phyloP scores from a whole-genome alignment of 1,140 invertebrate genomes.

The Drosophila neocordata region DNA sequence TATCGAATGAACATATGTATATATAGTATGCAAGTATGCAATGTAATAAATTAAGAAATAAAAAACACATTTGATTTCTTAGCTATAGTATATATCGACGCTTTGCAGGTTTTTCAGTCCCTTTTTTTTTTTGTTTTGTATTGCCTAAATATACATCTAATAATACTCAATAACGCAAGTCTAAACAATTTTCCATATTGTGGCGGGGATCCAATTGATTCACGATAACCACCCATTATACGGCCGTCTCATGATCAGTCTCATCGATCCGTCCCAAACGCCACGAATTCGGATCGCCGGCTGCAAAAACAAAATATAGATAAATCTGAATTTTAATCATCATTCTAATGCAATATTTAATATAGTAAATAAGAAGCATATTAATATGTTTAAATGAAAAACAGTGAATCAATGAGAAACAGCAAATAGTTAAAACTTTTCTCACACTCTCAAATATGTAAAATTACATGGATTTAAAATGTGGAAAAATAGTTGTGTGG shows the following conservation, averaged over 20 bases:
- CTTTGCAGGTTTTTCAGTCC: slow-evolving; percentile 30
- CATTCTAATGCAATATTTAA: no score
- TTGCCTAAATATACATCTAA: slow-evolving; percentile 78
- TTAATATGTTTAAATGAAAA: no score
- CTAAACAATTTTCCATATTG: slow-evolving; percentile 55
- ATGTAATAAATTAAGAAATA: not conserved
- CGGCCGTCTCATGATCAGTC: slow-evolving; percentile 91
- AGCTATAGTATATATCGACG: slow-evolving; percentile 33
- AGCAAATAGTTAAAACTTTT: not conserved
- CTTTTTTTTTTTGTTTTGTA: slow-evolving; percentile 26
- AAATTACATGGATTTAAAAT: no score
- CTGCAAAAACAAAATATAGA: slow-evolving; percentile 83
- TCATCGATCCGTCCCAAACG: slow-evolving; percentile 91
- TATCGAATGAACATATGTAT: no score
- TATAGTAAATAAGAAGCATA: no score
- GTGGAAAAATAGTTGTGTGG: not conserved
- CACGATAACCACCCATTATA: slow-evolving; percentile 84
- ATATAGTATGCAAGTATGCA: no score
- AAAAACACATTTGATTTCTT: slow-evolving; percentile 2
- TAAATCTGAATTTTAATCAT: not conserved
- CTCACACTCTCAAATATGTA: not conserved
- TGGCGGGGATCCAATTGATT: slow-evolving; percentile 11
- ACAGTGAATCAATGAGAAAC: not conserved
- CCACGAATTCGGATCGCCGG: slow-evolving; percentile 91
- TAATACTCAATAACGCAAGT: slow-evolving; percentile 82